A percentile compares a stretch with the other conserved stretches of the same genome.
Evolutionary conservation across 1,140 invertebrate species (phyloP).

Genomic region (Diabrotica undecimpunctata): DNA sequence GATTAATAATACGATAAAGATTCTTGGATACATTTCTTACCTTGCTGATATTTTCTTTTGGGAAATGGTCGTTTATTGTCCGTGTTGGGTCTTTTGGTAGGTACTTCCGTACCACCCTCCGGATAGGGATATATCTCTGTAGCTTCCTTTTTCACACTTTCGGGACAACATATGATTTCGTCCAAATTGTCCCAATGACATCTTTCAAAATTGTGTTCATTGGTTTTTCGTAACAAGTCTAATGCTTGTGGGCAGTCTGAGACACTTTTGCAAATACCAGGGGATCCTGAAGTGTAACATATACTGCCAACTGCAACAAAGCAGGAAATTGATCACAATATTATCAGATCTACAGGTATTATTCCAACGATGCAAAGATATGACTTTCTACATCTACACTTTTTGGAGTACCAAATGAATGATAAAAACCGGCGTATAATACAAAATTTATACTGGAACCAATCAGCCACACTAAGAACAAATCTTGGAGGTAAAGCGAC

Average conservation of each 20-base stretch:
- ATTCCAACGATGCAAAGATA: too few relatives aligned
- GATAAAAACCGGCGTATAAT: too few relatives aligned
- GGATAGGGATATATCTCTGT: neutral
- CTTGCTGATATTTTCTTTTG: slow-evolving; percentile 13
- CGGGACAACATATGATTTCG: slow-evolving; percentile 35
- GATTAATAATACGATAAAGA: too few relatives aligned
- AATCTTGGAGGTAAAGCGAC: too few relatives aligned
- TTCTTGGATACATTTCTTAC: neutral
- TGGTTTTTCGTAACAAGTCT: slow-evolving; percentile 17
- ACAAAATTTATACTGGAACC: too few relatives aligned
- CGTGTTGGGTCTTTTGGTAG: too few relatives aligned
- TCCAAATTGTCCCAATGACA: slow-evolving; percentile 29
- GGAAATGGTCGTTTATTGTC: slow-evolving; percentile 5
- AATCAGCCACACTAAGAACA: too few relatives aligned
- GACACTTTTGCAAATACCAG: slow-evolving; percentile 29
- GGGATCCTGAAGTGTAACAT: slow-evolving; percentile 18
- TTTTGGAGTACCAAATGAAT: too few relatives aligned
- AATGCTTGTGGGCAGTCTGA: slow-evolving; percentile 27
- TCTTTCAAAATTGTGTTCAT: slow-evolving; percentile 27
- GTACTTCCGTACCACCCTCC: too few relatives aligned
- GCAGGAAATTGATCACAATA: neutral
- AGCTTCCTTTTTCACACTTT: neutral
- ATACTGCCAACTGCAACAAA: slow-evolving; percentile 23
- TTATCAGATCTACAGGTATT: too few relatives aligned
- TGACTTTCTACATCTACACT: too few relatives aligned